Evolutionary conservation across 2,797 vertebrate species (phyloP).

Genomic region (Uromys caudimaculatus): DNA sequence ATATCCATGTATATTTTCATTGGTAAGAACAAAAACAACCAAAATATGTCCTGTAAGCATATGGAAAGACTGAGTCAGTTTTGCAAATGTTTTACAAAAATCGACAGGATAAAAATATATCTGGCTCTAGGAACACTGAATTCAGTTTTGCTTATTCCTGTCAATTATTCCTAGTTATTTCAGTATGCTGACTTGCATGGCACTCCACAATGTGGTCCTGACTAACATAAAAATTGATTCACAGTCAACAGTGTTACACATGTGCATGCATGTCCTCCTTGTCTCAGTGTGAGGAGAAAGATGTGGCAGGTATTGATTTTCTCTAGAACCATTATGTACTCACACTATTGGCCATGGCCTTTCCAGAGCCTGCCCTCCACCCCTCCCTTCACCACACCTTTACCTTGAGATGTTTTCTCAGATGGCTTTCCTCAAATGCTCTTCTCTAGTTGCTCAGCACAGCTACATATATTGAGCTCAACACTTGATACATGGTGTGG

Average conservation of each 20-base stretch:
- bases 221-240: background rate
- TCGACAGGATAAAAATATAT: conserved; percentile 39
- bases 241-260: background rate
- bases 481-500: background rate
- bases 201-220: background rate
- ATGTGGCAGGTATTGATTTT: background rate
- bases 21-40: background rate
- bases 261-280: background rate
- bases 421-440: background rate
- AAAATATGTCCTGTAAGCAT: conserved; percentile 19
- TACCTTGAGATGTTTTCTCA: background rate
- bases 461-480: rapidly evolving
- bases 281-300: background rate
- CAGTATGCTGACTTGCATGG: background rate
- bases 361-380: background rate
- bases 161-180: background rate
- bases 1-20: background rate
- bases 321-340: background rate
- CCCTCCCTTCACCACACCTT: rapidly evolving
- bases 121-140: background rate
- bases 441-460: background rate
- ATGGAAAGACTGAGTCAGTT: conserved; percentile 41
- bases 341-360: rapidly evolving
- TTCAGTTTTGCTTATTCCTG: background rate
- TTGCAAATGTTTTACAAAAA: conserved; percentile 50